A percentile compares a stretch with the other conserved stretches of the same genome.
phyloP scores from a whole-genome alignment of 1,140 invertebrate species.

The Drosophila prosaltans region DNA sequence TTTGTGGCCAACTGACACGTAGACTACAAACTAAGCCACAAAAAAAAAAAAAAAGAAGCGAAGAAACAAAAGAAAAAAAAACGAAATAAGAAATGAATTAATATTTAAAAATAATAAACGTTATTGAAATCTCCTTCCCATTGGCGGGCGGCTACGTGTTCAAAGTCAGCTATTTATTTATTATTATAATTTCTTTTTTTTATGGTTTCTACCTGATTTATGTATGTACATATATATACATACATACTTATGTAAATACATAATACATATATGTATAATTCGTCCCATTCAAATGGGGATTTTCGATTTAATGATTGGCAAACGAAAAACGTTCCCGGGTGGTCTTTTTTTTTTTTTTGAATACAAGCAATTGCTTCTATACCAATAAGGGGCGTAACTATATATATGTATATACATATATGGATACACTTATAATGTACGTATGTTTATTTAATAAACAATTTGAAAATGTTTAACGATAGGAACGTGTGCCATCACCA shows the following conservation, averaged over 20 bases:
- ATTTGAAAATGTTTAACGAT: constrained; percentile 8
- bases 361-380: constrained; percentile 8
- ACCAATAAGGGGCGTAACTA: constrained; percentile 12
- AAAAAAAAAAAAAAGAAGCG: neutral
- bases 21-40: neutral
- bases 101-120: constrained; percentile 10
- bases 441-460: constrained; percentile 15
- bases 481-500: neutral
- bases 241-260: neutral
- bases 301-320: neutral
- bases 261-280: neutral
- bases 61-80: neutral
- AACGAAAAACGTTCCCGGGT: constrained; percentile 8
- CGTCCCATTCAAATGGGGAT: constrained; percentile 1
- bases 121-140: neutral
- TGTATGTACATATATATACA: neutral
- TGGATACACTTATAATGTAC: neutral
- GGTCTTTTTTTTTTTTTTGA: neutral
- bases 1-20: constrained; percentile 3
- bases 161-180: constrained; percentile 19
- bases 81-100: neutral
- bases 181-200: neutral
- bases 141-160: constrained; percentile 22
- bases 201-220: neutral
- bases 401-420: neutral